Base-by-base conservation (phyloP, 2,113 vertebrate genomes). In the Castor canadensis region DNA sequence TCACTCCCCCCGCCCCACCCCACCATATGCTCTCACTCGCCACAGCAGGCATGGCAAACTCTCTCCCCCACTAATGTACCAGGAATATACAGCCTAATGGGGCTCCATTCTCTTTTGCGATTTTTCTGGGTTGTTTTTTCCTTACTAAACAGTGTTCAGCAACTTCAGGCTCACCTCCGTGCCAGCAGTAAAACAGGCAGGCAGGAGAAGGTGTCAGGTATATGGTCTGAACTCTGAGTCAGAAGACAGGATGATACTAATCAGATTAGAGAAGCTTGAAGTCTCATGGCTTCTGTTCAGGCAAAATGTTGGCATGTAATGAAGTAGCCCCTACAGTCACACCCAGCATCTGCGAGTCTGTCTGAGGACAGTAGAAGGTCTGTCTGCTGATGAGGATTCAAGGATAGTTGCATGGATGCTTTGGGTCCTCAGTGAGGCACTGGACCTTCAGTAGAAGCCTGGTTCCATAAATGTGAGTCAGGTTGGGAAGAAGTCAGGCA, bases 191-290 rank as follows among this genome's bases (percentile, higher is more conserved):
- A 86, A 80, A 89, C 8, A 79, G 30, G 16, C 16, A 30, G 19
- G 3, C 32, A 56, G 52, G 71, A 38, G 52, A 38, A 71, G 26
- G 45, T 22, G 11, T 47, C 9, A 66, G 20, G n/a, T n/a, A n/a
- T 11, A 9, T 12, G 54, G 3, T 12, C 10, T 0, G 4, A 9
- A 26, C 28, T 24, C 28, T 64, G 0, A 0, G 0, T 11, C 11
- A 8, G 4, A 35, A 73, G 28, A 32, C 73, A 92, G 38, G n/a
- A 47, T 26, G 5, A 54, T 49, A 8, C 28, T 13, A n/a, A n/a
- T 62, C 16, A 45, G 22, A 69, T 28, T 35, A 15, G 56, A 72
- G 43, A 62, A n/a, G 32, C 43, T 13, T 47, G 32, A 64, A 58
- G 52, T 49, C 58, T 84, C 40, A 45, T 62, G 47, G 28, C 28